Base-by-base conservation (phyloP, 2,113 vertebrate genomes). In the Pollimyrus isidori region DNA sequence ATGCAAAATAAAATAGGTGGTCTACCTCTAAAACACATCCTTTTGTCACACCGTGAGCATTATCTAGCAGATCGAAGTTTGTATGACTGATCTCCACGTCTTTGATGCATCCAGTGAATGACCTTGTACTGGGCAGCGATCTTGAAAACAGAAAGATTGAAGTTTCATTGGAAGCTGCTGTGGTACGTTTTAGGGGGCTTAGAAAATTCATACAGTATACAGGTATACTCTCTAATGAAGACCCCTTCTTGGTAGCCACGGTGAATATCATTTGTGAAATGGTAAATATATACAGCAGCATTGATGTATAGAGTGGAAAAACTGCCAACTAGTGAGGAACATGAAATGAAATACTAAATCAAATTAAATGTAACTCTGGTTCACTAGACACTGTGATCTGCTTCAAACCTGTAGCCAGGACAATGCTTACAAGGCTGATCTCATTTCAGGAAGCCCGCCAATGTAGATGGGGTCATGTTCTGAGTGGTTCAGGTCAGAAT, bases 31-130 rank as follows among this genome's bases (percentile, higher is more conserved):
- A 91, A 0, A 95, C 73, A 45, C 98, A 99, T 91, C 98, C 98
- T 95, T 99, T 99, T 88, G 96, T 97, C 88, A 99, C 98, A 35
- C 98, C 98, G 0, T 97, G 98, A 0, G 98, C 96, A 90, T 97
- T 96, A 92, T 95, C 95, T 90, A 98, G 97, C 91, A 99, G 95
- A 91, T 99, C 97, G 90, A 99, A 99, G 90, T 97, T 98, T 1
- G 97, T 97, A 45, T 97, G 96, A 45, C 97, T 97, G 89, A 99
- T 98, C 92, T 99, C 98, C 88, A 99, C 94, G 26, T 98, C 98
- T 94, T 97, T 99, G 91, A 99, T 97, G 42, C 76, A 82, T 45
- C 76, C 76, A 82, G 19, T 48, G 45, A 84, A 84, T 17, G 82
- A 48, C 39, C 35, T 42, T 48, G 82, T 21, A 84, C 6, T 39